Base-by-base conservation (phyloP, 2,113 vertebrate species). In the Tyrannus savana region DNA sequence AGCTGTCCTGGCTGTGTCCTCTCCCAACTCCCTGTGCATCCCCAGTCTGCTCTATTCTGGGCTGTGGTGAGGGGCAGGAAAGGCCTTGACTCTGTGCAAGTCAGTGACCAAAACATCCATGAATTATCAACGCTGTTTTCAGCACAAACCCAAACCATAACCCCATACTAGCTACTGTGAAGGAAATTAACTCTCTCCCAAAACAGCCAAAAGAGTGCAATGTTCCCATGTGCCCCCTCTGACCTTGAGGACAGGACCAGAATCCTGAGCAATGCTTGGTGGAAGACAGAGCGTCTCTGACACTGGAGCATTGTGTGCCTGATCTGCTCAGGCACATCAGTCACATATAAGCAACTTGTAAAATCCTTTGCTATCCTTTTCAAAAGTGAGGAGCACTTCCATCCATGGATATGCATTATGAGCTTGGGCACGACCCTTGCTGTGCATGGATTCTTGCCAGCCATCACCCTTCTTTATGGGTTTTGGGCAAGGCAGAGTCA, bases 371-470 rank as follows among this genome's bases (percentile, higher is more conserved):
- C 7, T 12, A 7, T 33, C 47, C 47, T 77, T 76, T 50, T n/a
- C 35, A 67, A 35, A 82, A 78, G 15, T 0, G 1, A 81, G n/a
- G 42, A 81, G 63, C 42, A 14, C 28, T 39, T 64, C 64, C 21
- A 18, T 14, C 37, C 3, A 3, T 0, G 0, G 5, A 7, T 44
- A 7, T 44, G 21, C 19, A 7, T 47, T 46, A 39, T 0, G 6
- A 84, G 31, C n/a, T 69, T 1, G 4, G 89, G 28, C 77, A 63
- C 25, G 64, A 50, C 23, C 6, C 55, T 71, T 4, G 0, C 64
- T 2, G 1, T 78, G 23, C 33, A 49, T 14, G 55, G 24, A 28
- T 60, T 82, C 67, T 5, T 74, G 30, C 50, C 14, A 7, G 44
- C 22, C 14, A 7, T 37, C n/a, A 25, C 16, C 7, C 7, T 56